Evolutionary conservation across 2,113 vertebrate genomes (phyloP), one percentile per base, ranked within the genome.

Genomic region (Pollachius pollachius): DNA sequence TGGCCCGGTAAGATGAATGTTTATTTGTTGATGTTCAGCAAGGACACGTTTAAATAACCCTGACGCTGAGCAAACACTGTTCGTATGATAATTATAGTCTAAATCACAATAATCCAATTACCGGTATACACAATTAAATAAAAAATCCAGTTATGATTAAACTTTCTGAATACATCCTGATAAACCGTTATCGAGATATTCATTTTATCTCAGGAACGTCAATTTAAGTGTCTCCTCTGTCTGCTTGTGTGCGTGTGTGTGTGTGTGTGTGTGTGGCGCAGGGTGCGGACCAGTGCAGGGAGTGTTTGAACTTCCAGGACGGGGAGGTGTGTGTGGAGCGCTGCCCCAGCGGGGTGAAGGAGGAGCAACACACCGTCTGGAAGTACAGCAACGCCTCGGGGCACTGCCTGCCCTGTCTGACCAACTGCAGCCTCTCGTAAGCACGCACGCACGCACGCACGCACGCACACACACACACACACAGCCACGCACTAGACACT

Each of bases 401-500:
- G 5, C 80, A 92, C 48, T 99, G 97, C 81, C 92, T 96, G 81
- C 80, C 91, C 1, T 98, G 97, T 75, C 92, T 93, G 71, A 93
- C 89, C 87, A 99, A 97, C 92, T 99, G 97, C 87, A 95, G 94
- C 1, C 92, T 94, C 69, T 94, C 93, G 96, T 98, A 88, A 96
- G 95, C 94, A 19, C 18, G 4, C 19, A 37, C 57, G 7, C 80
- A 92, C 48, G 11, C 41, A 48, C 41, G 11, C 7, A 48, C 41
- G 11, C 41, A 48, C 41, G 11, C 41, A 9, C 5, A 8, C 41
- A 48, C 41, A 48, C 41, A 8, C 41, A 41, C 37, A 41, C 37
- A 41, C 5, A 41, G 34, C 34, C n/a, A n/a, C n/a, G n/a, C n/a
- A 41, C 37, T 41, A 41, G 0, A 41, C 37, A 48, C 41, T 48